Base-by-base conservation (phyloP, 2,888 invertebrate species). In the Disparrhopalites patrizii region DNA sequence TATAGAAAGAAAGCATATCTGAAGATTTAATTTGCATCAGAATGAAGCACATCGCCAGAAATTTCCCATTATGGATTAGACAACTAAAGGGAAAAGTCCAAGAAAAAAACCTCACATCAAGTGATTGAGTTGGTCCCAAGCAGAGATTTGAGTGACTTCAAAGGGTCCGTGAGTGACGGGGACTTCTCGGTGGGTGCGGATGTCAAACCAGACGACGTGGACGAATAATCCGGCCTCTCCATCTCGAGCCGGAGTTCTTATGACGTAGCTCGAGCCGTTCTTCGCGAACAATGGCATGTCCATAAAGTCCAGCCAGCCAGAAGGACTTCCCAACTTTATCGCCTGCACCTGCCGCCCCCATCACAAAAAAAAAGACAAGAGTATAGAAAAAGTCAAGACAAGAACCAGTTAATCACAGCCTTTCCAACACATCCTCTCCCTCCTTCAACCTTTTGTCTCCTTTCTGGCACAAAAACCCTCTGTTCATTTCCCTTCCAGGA, bases 101-200 rank as follows among this genome's bases (percentile, higher is more conserved):
- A 36, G 15, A 36, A 36, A 36, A 36, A 36, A 38, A 28, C 18
- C 86, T 83, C 76, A 87, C 85, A 90, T 83, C 57, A 85, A 80
- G 70, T 86, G 84, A 72, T 85, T 85, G 64, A 82, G 80, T 76
- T 89, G 88, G 76, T 91, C 90, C 90, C 89, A 91, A 0, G 87
- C 88, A 7, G 88, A 79, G 27, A 91, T 83, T 76, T 85, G 83
- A 0, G 87, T 88, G 60, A 90, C 83, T 78, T 90, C 89, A 71
- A 86, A 89, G 56, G 85, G 84, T 0, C 90, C 90, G 77, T 88
- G 86, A 0, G 90, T 90, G 40, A 91, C 79, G 3, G 75, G 73
- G 47, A 74, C 70, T 64, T 73, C 73, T 31, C 69, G 72, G 10
- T 71, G 65, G 38, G 70, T 71, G 25, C 40, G 61, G 20, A 74